Percentiles rank a stretch among this genome's conserved stretches.
phyloP scores from a whole-genome alignment of 2,113 vertebrate species.

The Callopanchax toddi region DNA sequence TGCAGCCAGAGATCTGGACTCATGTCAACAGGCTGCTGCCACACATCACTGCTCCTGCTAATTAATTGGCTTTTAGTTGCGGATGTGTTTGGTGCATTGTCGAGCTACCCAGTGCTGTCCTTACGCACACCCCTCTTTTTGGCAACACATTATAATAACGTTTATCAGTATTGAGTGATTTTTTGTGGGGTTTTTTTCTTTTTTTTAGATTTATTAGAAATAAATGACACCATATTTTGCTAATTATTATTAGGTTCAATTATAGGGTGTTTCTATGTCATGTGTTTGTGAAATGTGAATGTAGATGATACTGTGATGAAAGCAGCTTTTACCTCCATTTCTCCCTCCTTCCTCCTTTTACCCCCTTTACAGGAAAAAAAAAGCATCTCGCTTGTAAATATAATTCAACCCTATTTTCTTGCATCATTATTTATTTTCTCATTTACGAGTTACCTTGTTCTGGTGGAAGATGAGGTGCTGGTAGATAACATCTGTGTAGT shows the following conservation, averaged over 20 bases:
- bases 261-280: conserved; percentile 19
- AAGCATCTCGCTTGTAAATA: conserved; percentile 22
- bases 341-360: background rate
- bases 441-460: conserved; percentile 46
- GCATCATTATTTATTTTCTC: conserved; percentile 58
- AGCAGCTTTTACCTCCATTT: conserved; percentile 13
- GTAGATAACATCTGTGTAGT: conserved; percentile 51
- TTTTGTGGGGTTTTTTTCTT: background rate
- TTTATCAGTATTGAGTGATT: background rate
- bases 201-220: background rate
- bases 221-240: too few species aligned
- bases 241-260: too few species aligned
- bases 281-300: conserved; percentile 35
- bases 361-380: background rate
- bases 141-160: conserved; percentile 38
- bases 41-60: conserved; percentile 81
- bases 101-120: conserved; percentile 65
- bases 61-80: conserved; percentile 84
- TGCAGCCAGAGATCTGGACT: conserved; percentile 78
- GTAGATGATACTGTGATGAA: conserved; percentile 36
- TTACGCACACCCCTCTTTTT: conserved; percentile 30
- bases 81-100: conserved; percentile 80
- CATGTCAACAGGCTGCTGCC: conserved; percentile 82
- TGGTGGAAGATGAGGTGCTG: conserved; percentile 46
- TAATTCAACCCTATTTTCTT: conserved; percentile 48